Percentiles rank a stretch among this genome's conserved stretches.
Evolutionary conservation across 2,888 invertebrate species (phyloP).

Genomic region (Trichopria drosophilae): DNA sequence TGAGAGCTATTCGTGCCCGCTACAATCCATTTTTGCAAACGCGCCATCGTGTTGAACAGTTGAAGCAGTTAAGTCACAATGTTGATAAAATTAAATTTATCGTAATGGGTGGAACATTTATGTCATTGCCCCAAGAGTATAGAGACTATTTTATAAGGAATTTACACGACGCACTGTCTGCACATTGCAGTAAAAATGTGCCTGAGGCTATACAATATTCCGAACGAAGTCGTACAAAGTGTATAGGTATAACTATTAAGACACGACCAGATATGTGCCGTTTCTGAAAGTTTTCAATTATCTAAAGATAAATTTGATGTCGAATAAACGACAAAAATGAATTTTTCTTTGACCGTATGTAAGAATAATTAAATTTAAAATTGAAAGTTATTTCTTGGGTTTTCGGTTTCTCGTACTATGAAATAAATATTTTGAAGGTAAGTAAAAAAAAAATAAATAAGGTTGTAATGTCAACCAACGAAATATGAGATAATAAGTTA

Average conservation of each 20-base stretch:
- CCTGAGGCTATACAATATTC: conserved; percentile 95
- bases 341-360: too few species aligned
- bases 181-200: conserved; percentile 88
- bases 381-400: too few species aligned
- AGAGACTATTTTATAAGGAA: conserved; percentile 97
- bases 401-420: too few species aligned
- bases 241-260: conserved; percentile 99
- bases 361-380: too few species aligned
- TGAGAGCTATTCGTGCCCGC: conserved; percentile 96
- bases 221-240: conserved; percentile 92
- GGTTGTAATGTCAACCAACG: too few species aligned
- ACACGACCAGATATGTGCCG: conserved; percentile 94
- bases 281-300: conserved; percentile 94
- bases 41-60: conserved; percentile 83
- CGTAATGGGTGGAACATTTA: conserved; percentile 99
- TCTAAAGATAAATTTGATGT: too few species aligned
- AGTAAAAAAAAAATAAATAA: too few species aligned
- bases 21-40: conserved; percentile 98
- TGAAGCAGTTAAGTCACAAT: conserved; percentile 94
- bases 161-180: conserved; percentile 95
- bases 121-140: conserved; percentile 96
- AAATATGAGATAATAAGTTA: too few species aligned
- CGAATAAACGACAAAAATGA: too few species aligned
- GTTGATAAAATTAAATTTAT: conserved; percentile 99
- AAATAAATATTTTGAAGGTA: too few species aligned